Evolutionary conservation across 2,797 vertebrate species (phyloP).

Genomic region (Acanthurus tractus): DNA sequence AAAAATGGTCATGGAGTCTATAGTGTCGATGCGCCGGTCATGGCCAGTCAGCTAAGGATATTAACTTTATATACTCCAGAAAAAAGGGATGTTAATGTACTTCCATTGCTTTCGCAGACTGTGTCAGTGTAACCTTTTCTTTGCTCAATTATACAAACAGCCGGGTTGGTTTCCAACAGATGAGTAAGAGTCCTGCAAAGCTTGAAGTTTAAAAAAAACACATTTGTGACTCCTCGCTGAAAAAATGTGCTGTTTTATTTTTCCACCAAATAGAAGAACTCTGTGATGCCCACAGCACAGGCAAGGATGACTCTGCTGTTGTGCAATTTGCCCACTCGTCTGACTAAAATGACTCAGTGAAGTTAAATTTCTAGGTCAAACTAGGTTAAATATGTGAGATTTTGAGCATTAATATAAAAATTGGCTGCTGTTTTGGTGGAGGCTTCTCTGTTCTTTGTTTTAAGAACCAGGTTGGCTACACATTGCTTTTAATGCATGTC

Average conservation of each 20-base stretch:
- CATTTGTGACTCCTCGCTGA: constrained; percentile 22
- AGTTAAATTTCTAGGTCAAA: too few relatives aligned
- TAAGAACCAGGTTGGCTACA: too few relatives aligned
- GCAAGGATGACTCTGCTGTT: not conserved
- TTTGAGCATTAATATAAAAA: too few relatives aligned
- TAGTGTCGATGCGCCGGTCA: constrained; percentile 24
- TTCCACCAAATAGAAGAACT: constrained; percentile 18
- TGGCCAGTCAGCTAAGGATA: constrained; percentile 32
- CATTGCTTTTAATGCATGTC: too few relatives aligned
- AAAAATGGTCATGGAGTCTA: constrained; percentile 20
- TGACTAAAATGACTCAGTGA: too few relatives aligned
- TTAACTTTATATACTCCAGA: constrained; percentile 17
- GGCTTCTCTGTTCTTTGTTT: too few relatives aligned
- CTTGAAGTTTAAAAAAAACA: constrained; percentile 36
- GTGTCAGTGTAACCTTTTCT: constrained; percentile 6
- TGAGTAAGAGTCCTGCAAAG: constrained; percentile 2
- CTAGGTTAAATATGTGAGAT: too few relatives aligned
- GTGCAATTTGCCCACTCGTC: not conserved
- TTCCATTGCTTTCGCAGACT: not conserved
- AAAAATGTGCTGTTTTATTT: constrained; percentile 30
- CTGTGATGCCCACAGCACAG: not conserved
- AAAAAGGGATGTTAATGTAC: constrained; percentile 1
- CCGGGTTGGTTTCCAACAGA: constrained; percentile 20
- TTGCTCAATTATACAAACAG: constrained; percentile 15
- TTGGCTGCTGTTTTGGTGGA: too few relatives aligned